Conservation (phyloP, 2,113 vertebrate species). For the Protobothrops flavoviridis region DNA sequence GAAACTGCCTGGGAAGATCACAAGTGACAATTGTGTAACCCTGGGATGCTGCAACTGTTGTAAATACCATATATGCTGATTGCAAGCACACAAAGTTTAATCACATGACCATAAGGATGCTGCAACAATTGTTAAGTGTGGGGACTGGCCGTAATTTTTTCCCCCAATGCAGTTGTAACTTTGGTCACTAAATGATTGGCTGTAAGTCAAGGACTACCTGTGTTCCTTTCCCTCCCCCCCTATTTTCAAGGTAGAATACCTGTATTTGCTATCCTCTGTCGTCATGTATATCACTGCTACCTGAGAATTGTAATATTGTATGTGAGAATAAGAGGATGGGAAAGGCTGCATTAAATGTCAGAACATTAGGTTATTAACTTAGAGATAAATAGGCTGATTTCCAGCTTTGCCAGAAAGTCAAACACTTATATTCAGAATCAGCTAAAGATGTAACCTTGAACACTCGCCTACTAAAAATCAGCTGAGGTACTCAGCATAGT, state of each 20-base stretch:
- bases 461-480: background rate
- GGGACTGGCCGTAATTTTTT: background rate
- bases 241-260: background rate
- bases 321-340: background rate
- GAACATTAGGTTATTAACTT: background rate
- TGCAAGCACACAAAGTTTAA: background rate
- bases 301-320: background rate
- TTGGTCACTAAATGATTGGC: background rate
- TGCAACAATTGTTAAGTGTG: background rate
- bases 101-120: background rate
- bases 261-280: background rate
- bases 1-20: background rate
- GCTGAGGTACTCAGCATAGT: background rate
- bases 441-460: background rate
- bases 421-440: background rate
- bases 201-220: background rate
- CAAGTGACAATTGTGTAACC: background rate
- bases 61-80: background rate
- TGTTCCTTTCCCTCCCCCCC: background rate
- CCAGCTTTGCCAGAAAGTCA: background rate
- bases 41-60: background rate
- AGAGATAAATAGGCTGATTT: background rate
- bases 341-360: background rate
- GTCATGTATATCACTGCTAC: background rate
- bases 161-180: background rate